Percentiles rank a stretch among this genome's conserved stretches.
phyloP scores from a whole-genome alignment of 2,888 invertebrate species.

The Xestia c-nigrum region DNA sequence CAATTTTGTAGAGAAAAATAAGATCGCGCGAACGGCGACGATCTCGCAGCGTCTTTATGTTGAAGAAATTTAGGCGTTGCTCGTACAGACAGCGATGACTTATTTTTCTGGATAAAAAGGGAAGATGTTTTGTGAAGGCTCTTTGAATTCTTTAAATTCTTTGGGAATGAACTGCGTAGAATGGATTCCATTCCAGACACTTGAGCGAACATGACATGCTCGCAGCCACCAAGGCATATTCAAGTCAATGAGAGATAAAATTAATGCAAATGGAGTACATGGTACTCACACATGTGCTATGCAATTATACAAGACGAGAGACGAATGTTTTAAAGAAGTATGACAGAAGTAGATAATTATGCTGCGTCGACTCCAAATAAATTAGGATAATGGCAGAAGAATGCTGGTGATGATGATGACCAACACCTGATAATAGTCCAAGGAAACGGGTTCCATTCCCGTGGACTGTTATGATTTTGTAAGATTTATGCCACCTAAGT shows the following conservation, averaged over 20 bases:
- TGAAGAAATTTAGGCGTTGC: neutral
- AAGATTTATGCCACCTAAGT: neutral
- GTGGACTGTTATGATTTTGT: neutral
- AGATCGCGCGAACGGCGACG: neutral
- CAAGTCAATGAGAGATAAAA: no score
- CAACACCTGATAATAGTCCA: neutral
- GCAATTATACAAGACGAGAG: no score
- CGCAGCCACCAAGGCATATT: no score
- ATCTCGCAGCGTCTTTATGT: neutral
- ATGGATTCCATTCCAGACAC: no score
- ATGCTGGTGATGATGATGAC: neutral
- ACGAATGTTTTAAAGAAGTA: neutral
- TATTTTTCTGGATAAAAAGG: neutral
- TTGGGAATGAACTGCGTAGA: no score
- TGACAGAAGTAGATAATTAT: neutral
- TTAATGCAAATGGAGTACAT: no score
- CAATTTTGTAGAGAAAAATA: neutral
- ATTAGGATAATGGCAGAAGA: neutral
- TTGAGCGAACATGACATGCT: no score
- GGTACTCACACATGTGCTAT: no score
- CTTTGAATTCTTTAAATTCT: no score
- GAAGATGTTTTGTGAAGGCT: no score
- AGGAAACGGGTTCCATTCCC: neutral
- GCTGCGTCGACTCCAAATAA: neutral
- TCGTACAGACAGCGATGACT: neutral